Evolutionary conservation across 2,113 vertebrate species (phyloP).

Genomic region (Edolisoma coerulescens): DNA sequence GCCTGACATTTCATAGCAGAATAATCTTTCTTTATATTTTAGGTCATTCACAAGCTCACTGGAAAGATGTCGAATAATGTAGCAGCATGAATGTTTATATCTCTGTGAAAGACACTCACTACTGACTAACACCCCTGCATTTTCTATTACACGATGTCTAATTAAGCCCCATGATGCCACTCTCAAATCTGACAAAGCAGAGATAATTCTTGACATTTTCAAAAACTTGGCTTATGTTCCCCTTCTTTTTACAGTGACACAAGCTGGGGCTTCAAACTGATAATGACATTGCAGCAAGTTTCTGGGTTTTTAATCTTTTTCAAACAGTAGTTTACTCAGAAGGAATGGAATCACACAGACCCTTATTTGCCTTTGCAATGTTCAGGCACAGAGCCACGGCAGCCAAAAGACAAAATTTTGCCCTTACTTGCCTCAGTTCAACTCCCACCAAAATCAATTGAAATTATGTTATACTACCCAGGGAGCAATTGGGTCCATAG

Average conservation of each 20-base stretch:
- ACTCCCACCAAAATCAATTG: constrained; percentile 26
- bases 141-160: constrained; percentile 67
- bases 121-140: constrained; percentile 62
- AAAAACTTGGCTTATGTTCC: constrained; percentile 65
- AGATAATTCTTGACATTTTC: constrained; percentile 71
- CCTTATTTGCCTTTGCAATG: constrained; percentile 44
- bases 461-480: constrained; percentile 7
- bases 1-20: constrained; percentile 37
- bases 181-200: constrained; percentile 65
- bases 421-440: constrained; percentile 27
- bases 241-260: constrained; percentile 52
- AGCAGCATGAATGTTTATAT: constrained; percentile 67
- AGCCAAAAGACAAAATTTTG: constrained; percentile 43
- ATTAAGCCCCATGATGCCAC: constrained; percentile 70
- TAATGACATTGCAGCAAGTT: constrained; percentile 45
- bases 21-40: constrained; percentile 59
- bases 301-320: constrained; percentile 38
- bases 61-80: constrained; percentile 35
- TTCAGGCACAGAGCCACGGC: background rate
- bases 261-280: constrained; percentile 50
- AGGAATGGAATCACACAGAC: constrained; percentile 19
- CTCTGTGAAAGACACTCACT: constrained; percentile 64
- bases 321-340: constrained; percentile 37
- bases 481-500: background rate
- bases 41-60: constrained; percentile 53